Percentiles rank a stretch among this genome's conserved stretches.
Conservation (phyloP, 1,140 invertebrate species). For the Limonius californicus region DNA sequence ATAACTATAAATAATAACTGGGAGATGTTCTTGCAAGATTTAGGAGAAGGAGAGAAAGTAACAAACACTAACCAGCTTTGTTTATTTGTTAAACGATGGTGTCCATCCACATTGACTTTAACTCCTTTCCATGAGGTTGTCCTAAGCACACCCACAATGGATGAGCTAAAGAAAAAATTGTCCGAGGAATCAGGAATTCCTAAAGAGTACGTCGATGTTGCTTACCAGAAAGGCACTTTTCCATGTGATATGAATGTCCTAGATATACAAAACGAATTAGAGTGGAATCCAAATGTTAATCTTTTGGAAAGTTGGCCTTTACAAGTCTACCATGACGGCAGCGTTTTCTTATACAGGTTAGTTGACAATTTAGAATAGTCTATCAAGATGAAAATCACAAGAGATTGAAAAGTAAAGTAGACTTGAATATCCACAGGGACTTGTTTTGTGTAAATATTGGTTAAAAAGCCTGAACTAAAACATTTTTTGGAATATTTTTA, state of each 20-base stretch:
- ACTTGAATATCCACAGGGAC: no score
- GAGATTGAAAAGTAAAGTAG: no score
- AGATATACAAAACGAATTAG: conserved; percentile 53
- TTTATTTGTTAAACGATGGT: conserved; percentile 63
- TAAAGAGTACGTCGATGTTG: conserved; percentile 60
- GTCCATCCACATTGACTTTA: conserved; percentile 56
- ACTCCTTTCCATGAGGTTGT: conserved; percentile 64
- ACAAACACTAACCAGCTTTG: conserved; percentile 52
- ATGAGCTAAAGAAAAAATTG: conserved; percentile 52
- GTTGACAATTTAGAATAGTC: no score
- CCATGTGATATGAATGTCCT: conserved; percentile 58
- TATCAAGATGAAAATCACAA: no score
- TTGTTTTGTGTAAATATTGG: no score
- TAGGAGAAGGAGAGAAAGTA: conserved; percentile 52
- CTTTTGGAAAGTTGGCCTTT: conserved; percentile 51
- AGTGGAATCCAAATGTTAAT: conserved; percentile 53
- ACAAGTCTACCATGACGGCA: conserved; percentile 56
- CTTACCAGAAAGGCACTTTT: conserved; percentile 56
- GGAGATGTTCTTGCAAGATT: conserved; percentile 65
- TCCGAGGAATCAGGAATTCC: conserved; percentile 59
- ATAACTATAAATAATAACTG: conserved; percentile 50
- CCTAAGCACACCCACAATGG: conserved; percentile 53
- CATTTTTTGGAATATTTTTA: no score
- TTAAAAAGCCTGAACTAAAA: no score
- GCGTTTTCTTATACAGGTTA: conserved; percentile 54